Conservation (phyloP, 2,888 invertebrate genomes). For the Drosophila nr. fundita region DNA sequence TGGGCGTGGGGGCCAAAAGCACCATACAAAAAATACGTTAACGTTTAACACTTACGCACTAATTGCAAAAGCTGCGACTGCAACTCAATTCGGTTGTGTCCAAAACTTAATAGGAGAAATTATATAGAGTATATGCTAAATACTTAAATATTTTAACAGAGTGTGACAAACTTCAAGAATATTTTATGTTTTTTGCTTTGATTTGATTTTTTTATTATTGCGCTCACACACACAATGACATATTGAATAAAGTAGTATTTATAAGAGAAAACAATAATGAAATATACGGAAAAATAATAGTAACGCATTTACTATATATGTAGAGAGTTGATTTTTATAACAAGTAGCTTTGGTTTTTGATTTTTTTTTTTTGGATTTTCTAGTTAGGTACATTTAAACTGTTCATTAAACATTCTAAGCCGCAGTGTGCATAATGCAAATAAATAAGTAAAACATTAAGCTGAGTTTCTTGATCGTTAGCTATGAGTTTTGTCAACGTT, state of each 20-base stretch:
- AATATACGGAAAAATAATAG: constrained; percentile 33
- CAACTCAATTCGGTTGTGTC: constrained; percentile 37
- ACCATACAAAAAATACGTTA: constrained; percentile 55
- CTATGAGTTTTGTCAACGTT: constrained; percentile 15
- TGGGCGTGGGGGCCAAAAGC: constrained; percentile 64
- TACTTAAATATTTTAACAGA: constrained; percentile 54
- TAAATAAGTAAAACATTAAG: constrained; percentile 80
- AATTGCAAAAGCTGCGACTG: constrained; percentile 62
- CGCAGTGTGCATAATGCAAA: constrained; percentile 85
- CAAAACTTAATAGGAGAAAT: constrained; percentile 56
- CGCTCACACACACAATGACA: constrained; percentile 38
- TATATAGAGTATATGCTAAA: constrained; percentile 29
- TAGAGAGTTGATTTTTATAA: constrained; percentile 45
- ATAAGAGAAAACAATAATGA: constrained; percentile 27
- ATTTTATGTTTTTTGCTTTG: constrained; percentile 24
- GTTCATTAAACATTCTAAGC: constrained; percentile 80
- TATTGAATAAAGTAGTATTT: constrained; percentile 24
- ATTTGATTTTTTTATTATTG: constrained; percentile 29
- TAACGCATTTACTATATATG: constrained; percentile 42
- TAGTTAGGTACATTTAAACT: constrained; percentile 59
- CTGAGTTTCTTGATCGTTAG: constrained; percentile 76
- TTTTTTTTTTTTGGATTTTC: constrained; percentile 42
- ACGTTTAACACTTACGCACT: constrained; percentile 58
- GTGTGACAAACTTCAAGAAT: constrained; percentile 58
- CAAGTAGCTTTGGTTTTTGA: constrained; percentile 42